Evolutionary conservation across 2,888 invertebrate genomes (phyloP).

Genomic region (Eupithecia centaureata): DNA sequence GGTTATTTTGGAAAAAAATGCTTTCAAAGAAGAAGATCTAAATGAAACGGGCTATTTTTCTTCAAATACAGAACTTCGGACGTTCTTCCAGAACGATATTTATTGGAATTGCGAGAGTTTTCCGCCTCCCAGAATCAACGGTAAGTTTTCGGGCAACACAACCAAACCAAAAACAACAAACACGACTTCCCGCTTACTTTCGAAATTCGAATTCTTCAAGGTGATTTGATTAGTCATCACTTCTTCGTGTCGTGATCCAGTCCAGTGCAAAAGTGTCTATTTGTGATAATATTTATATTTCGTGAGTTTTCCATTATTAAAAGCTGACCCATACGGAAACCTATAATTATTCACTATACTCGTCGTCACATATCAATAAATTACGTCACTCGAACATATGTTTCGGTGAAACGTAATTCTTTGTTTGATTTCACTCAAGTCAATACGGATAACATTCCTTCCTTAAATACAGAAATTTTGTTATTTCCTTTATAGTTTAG

Average conservation of each 20-base stretch:
- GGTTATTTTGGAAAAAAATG: slow-evolving; percentile 91
- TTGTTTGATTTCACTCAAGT: slow-evolving; percentile 9
- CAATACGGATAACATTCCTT: not conserved
- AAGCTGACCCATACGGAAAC: not conserved
- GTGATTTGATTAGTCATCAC: slow-evolving; percentile 31
- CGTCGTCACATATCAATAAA: not conserved
- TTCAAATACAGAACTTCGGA: slow-evolving; percentile 82
- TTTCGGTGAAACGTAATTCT: slow-evolving; percentile 11
- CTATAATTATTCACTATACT: not conserved
- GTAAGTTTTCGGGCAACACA: slow-evolving; percentile 74
- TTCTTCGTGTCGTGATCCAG: not conserved
- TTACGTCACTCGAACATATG: slow-evolving; percentile 37
- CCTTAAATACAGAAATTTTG: not conserved
- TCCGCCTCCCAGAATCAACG: slow-evolving; percentile 85
- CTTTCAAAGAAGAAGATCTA: slow-evolving; percentile 87
- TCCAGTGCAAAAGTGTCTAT: not conserved
- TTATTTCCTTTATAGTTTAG: not conserved
- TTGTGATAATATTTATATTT: not conserved
- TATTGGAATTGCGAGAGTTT: slow-evolving; percentile 92
- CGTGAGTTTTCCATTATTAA: not conserved
- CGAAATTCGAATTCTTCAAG: slow-evolving; percentile 49
- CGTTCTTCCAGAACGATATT: slow-evolving; percentile 91
- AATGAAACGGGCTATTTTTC: slow-evolving; percentile 85
- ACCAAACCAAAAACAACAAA: slow-evolving; percentile 15
- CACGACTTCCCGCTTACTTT: slow-evolving; percentile 53